A percentile compares a stretch with the other conserved stretches of the same genome.
phyloP scores from a whole-genome alignment of 2,113 vertebrate species.

The Datnioides undecimradiatus region DNA sequence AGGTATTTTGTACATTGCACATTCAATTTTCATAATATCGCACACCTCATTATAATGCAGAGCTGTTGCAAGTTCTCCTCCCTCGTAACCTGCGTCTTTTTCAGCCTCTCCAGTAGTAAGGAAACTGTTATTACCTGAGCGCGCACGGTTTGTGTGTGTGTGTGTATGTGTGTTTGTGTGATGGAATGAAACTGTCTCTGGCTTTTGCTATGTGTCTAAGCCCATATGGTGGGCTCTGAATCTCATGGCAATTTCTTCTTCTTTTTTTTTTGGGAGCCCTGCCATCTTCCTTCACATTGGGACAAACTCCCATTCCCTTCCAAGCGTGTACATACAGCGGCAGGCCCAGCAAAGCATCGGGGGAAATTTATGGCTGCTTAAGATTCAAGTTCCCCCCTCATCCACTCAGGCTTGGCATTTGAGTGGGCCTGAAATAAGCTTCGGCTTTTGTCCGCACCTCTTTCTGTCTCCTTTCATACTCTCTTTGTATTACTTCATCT shows the following conservation, averaged over 20 bases:
- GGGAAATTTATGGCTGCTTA: constrained; percentile 55
- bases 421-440: constrained; percentile 39
- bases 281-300: constrained; percentile 37
- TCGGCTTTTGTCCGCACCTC: not conserved
- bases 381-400: constrained; percentile 31
- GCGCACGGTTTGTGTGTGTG: not conserved
- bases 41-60: constrained; percentile 56
- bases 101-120: constrained; percentile 28
- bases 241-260: constrained; percentile 28
- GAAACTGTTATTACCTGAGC: constrained; percentile 29
- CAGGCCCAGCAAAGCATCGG: constrained; percentile 41
- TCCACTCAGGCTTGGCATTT: constrained; percentile 53
- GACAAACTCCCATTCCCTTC: constrained; percentile 33
- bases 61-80: constrained; percentile 14
- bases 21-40: constrained; percentile 35
- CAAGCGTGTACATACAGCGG: constrained; percentile 14
- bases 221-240: constrained; percentile 51
- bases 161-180: not conserved
- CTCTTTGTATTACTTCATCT: not conserved
- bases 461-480: not conserved
- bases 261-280: constrained; percentile 21
- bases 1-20: constrained; percentile 29
- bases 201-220: constrained; percentile 13
- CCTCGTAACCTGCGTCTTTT: constrained; percentile 32
- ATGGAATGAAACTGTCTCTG: constrained; percentile 37